Conservation (phyloP, 2,888 invertebrate species). For the Eristalis arbustorum region DNA sequence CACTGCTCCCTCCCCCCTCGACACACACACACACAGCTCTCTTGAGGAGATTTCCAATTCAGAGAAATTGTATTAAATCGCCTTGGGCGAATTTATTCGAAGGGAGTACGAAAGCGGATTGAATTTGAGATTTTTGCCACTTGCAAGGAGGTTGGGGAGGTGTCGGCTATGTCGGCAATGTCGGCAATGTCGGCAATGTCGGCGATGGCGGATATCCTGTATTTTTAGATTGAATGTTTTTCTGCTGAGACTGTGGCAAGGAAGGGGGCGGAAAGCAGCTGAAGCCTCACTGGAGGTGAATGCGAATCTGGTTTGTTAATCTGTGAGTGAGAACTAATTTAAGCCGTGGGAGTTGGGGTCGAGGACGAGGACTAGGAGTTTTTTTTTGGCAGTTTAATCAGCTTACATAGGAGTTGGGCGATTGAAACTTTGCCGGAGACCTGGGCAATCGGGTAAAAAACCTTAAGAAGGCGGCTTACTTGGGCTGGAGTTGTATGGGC, state of each 20-base stretch:
- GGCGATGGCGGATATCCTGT: background rate
- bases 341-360: background rate
- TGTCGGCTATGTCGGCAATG: background rate
- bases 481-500: no score
- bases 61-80: slow-evolving; percentile 50
- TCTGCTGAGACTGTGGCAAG: background rate
- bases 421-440: background rate
- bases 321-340: background rate
- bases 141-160: background rate
- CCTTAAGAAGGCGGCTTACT: background rate
- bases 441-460: background rate
- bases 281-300: background rate
- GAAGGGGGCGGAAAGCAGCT: no score
- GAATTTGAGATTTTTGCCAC: background rate
- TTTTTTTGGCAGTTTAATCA: background rate
- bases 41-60: slow-evolving; percentile 46
- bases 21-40: background rate
- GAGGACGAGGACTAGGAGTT: background rate
- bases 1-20: no score
- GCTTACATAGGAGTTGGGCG: background rate
- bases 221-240: background rate
- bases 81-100: slow-evolving; percentile 36
- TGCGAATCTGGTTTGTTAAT: background rate
- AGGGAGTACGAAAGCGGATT: slow-evolving; percentile 31
- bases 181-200: background rate